These are phyloP conservation scores for Lutraria rhynchaena DNA, from an alignment of 1,140 invertebrate species.

Conservation along the genomic window DNA sequence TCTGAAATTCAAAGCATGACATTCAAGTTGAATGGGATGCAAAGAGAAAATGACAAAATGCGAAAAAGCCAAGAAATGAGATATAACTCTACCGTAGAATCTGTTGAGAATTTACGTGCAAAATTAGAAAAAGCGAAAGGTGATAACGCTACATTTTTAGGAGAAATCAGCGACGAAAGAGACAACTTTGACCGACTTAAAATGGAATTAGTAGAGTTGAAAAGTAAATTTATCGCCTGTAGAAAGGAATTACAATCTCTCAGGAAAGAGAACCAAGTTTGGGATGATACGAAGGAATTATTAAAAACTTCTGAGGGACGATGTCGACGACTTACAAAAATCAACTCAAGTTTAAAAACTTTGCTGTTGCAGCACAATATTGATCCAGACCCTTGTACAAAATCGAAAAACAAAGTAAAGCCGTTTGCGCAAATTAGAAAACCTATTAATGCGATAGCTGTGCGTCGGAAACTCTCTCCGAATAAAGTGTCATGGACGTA, in stretches of 20 bases:
- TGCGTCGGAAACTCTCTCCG: slow-evolving; percentile 28
- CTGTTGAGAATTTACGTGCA: not conserved
- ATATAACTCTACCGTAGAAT: not conserved
- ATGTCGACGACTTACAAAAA: slow-evolving; percentile 15
- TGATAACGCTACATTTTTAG: slow-evolving; percentile 19
- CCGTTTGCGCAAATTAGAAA: not conserved
- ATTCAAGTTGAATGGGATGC: not conserved
- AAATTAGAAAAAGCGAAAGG: not conserved
- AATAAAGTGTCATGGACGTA: slow-evolving; percentile 32
- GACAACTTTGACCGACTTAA: slow-evolving; percentile 12
- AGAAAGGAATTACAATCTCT: slow-evolving; percentile 18
- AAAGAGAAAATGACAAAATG: not conserved
- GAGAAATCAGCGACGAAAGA: slow-evolving; percentile 8
- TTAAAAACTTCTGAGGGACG: not conserved
- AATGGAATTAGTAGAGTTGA: slow-evolving; percentile 14
- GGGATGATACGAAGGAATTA: slow-evolving; percentile 12
- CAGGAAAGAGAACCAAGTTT: not conserved
- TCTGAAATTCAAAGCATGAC: not conserved
- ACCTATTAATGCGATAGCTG: slow-evolving; percentile 33
- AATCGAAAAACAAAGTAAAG: not conserved
- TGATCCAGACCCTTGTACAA: not conserved
- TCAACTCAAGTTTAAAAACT: slow-evolving; percentile 2
- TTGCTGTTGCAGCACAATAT: not conserved
- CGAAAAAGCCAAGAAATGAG: slow-evolving; percentile 13
- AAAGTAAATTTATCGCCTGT: slow-evolving; percentile 11